phyloP scores from a whole-genome alignment of 2,797 vertebrate genomes.

The Lutjanus campechanus region DNA sequence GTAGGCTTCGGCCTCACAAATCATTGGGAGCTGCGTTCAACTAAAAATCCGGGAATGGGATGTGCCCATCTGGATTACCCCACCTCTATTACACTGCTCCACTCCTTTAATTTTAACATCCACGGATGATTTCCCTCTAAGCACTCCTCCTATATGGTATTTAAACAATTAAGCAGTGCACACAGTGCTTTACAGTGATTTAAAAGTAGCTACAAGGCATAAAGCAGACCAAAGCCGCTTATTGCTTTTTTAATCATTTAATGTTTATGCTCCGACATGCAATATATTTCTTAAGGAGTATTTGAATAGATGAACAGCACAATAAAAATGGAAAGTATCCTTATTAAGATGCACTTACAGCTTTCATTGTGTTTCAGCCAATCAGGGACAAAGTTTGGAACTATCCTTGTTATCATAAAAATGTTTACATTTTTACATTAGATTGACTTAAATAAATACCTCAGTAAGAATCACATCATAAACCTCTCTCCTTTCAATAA shows the following conservation, averaged over 20 bases:
- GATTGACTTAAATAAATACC: background rate
- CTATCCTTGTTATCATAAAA: background rate
- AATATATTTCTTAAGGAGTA: background rate
- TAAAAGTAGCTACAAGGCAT: conserved; percentile 21
- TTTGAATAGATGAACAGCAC: conserved; percentile 15
- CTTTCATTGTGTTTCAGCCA: conserved; percentile 2
- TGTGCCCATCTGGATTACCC: conserved; percentile 35
- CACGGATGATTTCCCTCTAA: conserved; percentile 35
- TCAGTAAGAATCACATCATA: background rate
- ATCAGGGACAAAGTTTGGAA: background rate
- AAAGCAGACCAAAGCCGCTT: conserved; percentile 18
- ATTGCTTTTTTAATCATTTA: conserved; percentile 28
- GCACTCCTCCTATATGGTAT: conserved; percentile 27
- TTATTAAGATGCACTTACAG: background rate
- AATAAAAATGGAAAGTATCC: conserved; percentile 9
- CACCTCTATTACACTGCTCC: background rate
- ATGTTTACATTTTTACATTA: background rate
- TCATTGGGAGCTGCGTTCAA: conserved; percentile 50
- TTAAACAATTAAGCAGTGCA: conserved; percentile 40
- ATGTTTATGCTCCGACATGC: conserved; percentile 10
- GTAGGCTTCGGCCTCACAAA: conserved; percentile 54
- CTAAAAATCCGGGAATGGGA: conserved; percentile 23
- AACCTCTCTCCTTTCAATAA: background rate
- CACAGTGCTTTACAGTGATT: conserved; percentile 32
- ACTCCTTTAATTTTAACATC: conserved; percentile 17